Base-by-base conservation (phyloP, 1,140 invertebrate genomes). In the Drosophila pseudoobscura region DNA sequence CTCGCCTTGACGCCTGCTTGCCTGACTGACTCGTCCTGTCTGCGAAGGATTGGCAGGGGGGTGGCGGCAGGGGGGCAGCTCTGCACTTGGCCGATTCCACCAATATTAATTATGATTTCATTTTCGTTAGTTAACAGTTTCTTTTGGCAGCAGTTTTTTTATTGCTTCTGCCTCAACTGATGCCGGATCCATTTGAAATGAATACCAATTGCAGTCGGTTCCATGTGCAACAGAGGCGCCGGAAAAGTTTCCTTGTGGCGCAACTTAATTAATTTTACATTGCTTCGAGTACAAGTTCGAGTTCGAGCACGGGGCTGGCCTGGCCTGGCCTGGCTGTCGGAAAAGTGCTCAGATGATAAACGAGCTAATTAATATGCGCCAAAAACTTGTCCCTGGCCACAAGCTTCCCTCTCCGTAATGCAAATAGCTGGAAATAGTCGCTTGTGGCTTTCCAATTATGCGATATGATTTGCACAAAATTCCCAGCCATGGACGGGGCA, bases 201-300 rank as follows among this genome's bases (percentile, higher is more conserved):
- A 73, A 73, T 54, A 56, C 58, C 70, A 75, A 75, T 75, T 31
- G 59, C 52, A 31, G 0, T 29, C 17, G 15, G 22, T 8, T 13
- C 13, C 20, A 22, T 8, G 31, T 50, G 47, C 20, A 13, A 7
- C 24, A 13, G 22, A 13, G n/a, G 9, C 43, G 20, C 53, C 45
- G 35, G 44, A 50, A 69, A 65, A 69, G 68, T 70, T 75, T 54
- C 62, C 77, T 85, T 71, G 83, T 75, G 80, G 80, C 73, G 74
- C 74, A 75, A 85, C 80, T 88, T 85, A 85, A 88, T 85, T 85
- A 85, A 85, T 84, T 88, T 88, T 85, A 89, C 80, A 88, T 84
- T 79, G 85, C 75, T 83, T 69, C 68, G 50, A 78, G 72, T 47
- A 56, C 66, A 60, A 7, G 41, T 24, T 65, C 62, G 63, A 7